A percentile compares a stretch with the other conserved stretches of the same genome.
Conservation (phyloP, 1,140 invertebrate species). For the Paralvinella palmiformis region DNA sequence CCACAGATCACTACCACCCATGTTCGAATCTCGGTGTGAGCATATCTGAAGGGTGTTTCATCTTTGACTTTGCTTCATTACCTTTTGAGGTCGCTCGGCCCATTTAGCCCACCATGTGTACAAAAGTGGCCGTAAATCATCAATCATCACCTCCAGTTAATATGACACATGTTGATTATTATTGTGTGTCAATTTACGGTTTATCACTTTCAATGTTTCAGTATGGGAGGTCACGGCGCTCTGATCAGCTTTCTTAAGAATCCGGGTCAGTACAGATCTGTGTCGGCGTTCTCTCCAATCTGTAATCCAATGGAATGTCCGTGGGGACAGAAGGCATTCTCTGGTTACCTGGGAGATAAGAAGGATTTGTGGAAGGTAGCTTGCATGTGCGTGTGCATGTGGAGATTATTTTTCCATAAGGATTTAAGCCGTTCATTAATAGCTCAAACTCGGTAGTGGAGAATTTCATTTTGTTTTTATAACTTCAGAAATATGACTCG, state of each 20-base stretch:
- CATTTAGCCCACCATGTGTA: background rate
- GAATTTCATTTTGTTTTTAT: background rate
- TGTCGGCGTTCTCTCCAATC: constrained; percentile 96
- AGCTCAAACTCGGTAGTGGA: too few relatives aligned
- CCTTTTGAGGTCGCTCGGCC: too few relatives aligned
- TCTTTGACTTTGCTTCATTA: too few relatives aligned
- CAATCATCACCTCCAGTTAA: background rate
- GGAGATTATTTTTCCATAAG: too few relatives aligned
- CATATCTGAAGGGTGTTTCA: too few relatives aligned
- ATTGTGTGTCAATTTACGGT: background rate
- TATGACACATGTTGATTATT: background rate
- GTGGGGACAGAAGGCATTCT: constrained; percentile 81
- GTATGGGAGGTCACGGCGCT: constrained; percentile 97
- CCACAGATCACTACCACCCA: too few relatives aligned
- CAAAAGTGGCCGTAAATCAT: background rate
- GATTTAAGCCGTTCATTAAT: too few relatives aligned
- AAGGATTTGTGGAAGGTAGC: constrained; percentile 52
- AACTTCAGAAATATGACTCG: constrained; percentile 73
- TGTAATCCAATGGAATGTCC: constrained; percentile 75
- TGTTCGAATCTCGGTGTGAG: too few relatives aligned
- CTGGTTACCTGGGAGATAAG: constrained; percentile 73
- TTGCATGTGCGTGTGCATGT: too few relatives aligned
- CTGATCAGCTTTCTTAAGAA: constrained; percentile 86
- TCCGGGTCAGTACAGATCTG: constrained; percentile 79
- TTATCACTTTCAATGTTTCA: constrained; percentile 40